Conservation (phyloP, 2,888 invertebrate species). For the Ochropleura plecta region DNA sequence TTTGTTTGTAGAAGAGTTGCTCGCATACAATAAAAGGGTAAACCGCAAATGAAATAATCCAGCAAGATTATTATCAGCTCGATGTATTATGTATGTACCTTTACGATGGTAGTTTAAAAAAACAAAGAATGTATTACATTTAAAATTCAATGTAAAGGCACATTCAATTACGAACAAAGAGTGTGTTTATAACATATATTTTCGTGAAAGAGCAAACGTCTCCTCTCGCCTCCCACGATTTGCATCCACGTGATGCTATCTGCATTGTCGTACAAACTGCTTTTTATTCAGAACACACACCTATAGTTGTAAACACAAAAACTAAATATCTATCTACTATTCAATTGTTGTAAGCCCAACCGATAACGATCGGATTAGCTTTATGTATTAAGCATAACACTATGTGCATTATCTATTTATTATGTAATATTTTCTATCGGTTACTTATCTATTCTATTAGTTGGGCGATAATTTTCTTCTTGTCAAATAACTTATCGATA, state of each 20-base stretch:
- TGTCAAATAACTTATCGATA: conserved; percentile 64
- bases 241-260: conserved; percentile 69
- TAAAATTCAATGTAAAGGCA: conserved; percentile 83
- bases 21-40: conserved; percentile 44
- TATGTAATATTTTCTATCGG: conserved; percentile 48
- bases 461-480: conserved; percentile 47
- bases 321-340: conserved; percentile 52
- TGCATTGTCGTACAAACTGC: conserved; percentile 65
- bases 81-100: conserved; percentile 70
- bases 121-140: conserved; percentile 82
- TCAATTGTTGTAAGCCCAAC: conserved; percentile 51
- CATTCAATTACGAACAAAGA: conserved; percentile 80
- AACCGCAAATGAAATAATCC: conserved; percentile 68
- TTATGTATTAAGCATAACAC: conserved; percentile 53
- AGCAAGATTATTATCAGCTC: conserved; percentile 68
- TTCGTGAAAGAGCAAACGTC: conserved; percentile 71
- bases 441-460: conserved; percentile 59
- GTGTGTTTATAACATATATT: conserved; percentile 81
- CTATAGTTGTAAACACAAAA: conserved; percentile 60
- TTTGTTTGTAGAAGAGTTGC: conserved; percentile 27
- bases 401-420: conserved; percentile 52
- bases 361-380: conserved; percentile 56
- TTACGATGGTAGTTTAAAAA: conserved; percentile 73
- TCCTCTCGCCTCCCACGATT: conserved; percentile 76
- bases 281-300: conserved; percentile 69